A percentile compares a stretch with the other conserved stretches of the same genome.
phyloP scores from a whole-genome alignment of 2,888 invertebrate genomes.

The Scaptomyza parva region DNA sequence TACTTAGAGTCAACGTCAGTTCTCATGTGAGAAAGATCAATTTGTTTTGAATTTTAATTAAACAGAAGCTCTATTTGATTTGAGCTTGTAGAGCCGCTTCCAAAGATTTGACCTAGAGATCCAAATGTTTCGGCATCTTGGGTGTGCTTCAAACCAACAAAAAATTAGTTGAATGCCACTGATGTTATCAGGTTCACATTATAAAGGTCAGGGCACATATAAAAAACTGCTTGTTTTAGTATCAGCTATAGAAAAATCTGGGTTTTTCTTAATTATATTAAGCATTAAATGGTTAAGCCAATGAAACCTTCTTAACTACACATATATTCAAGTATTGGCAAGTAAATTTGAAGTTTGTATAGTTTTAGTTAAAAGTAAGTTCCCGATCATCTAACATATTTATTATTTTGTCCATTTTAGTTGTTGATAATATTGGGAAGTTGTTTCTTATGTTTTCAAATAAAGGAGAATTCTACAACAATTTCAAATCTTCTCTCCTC shows the following conservation, averaged over 20 bases:
- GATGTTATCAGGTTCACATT: conserved; percentile 17
- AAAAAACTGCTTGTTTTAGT: conserved; percentile 23
- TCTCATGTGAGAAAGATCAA: conserved; percentile 21
- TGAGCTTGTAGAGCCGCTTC: conserved; percentile 25
- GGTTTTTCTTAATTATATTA: conserved; percentile 19
- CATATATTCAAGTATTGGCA: background rate
- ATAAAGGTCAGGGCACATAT: conserved; percentile 48
- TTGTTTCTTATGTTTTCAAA: no score
- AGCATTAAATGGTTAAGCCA: background rate
- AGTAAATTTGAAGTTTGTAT: background rate
- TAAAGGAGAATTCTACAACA: no score
- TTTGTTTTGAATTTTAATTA: conserved; percentile 53
- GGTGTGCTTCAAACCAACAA: conserved; percentile 33
- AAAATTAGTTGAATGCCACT: conserved; percentile 33
- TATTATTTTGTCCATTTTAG: no score
- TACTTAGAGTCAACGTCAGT: conserved; percentile 55
- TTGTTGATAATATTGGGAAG: no score
- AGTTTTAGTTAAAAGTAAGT: background rate
- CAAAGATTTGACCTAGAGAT: conserved; percentile 19
- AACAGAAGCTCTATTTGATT: conserved; percentile 62
- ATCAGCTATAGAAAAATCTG: conserved; percentile 47
- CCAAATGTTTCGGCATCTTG: conserved; percentile 18
- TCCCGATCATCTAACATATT: background rate
- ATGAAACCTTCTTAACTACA: background rate
- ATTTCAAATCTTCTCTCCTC: no score